Percentiles rank a stretch among this genome's conserved stretches.
These are phyloP conservation scores for Drosophila subobscura DNA, from an alignment of 1,140 invertebrate species.

Conservation along the genomic window DNA sequence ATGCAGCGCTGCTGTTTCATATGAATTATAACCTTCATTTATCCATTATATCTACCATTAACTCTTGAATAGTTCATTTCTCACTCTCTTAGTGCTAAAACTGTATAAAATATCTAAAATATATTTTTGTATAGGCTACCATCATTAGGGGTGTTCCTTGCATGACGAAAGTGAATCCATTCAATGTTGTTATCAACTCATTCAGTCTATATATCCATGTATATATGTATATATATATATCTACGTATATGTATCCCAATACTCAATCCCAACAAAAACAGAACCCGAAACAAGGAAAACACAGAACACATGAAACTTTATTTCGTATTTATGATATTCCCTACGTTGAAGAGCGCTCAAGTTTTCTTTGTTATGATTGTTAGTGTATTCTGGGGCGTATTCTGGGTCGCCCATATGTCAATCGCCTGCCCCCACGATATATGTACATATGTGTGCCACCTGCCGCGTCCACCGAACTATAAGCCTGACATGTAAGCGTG, in stretches of 20 bases:
- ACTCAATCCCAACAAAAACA: slow-evolving; percentile 34
- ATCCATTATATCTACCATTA: background rate
- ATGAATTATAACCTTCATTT: slow-evolving; percentile 7
- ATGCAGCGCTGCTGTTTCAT: slow-evolving; percentile 38
- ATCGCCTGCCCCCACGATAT: slow-evolving; percentile 13
- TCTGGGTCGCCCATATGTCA: slow-evolving; percentile 48
- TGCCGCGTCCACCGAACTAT: slow-evolving; percentile 53
- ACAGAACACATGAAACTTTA: slow-evolving; percentile 16
- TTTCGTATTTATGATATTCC: slow-evolving; percentile 25
- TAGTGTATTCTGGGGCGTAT: slow-evolving; percentile 32
- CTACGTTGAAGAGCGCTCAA: slow-evolving; percentile 48
- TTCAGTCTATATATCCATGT: slow-evolving; percentile 6
- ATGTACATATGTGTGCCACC: slow-evolving; percentile 41
- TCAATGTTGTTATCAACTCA: slow-evolving; percentile 17
- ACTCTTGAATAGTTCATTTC: background rate
- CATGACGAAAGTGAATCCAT: background rate
- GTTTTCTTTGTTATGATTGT: slow-evolving; percentile 53
- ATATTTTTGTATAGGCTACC: too few species aligned
- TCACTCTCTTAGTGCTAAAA: too few species aligned
- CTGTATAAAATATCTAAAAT: too few species aligned
- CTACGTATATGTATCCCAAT: slow-evolving; percentile 4
- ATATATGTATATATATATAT: slow-evolving; percentile 28
- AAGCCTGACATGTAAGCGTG: slow-evolving; percentile 71
- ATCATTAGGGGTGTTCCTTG: too few species aligned
- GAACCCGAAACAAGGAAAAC: slow-evolving; percentile 4